Evolutionary conservation across 2,888 invertebrate genomes (phyloP), one percentile per base, ranked within the genome.

Genomic region (Aphodius sticticus): DNA sequence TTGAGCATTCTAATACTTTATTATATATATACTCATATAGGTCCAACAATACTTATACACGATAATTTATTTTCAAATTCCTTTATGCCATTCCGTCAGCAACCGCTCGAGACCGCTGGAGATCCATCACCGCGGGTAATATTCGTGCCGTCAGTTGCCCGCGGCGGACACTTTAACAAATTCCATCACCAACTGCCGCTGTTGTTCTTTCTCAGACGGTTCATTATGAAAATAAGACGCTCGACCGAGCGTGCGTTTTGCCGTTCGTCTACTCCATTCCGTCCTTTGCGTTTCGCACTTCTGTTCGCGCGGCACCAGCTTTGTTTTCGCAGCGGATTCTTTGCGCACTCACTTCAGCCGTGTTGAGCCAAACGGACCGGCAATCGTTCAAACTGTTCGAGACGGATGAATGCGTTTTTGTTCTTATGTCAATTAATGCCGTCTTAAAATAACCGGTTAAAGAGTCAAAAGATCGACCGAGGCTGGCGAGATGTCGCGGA

Each of bases 121-220:
- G 7, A 53, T 53, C 53, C 53, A 53, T 53, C 53, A 53, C 53
- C 53, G 53, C 53, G 53, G 53, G 53, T 53, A 53, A 53, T 53
- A 53, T 53, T 53, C 53, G 7, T 53, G 53, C 12, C 53, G 53
- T 53, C 53, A 53, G 53, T 53, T 7, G 53, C 53, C 53, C 12
- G 53, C 53, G 53, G 53, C 9, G 53, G 9, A 9, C 53, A 53
- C 53, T 53, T 53, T 53, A 53, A 53, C 53, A 53, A 53, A 53
- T 53, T 53, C 53, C 53, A 53, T 53, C 53, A 53, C 53, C 53
- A 53, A 53, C 53, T 53, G 53, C 53, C 53, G 53, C 53, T 53
- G 53, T 53, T 53, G 53, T 53, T 53, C 53, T 53, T 53, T 12
- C 53, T 53, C 53, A 12, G 53, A 53, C 53, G 53, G 53, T 9